Evolutionary conservation across 1,140 invertebrate species (phyloP), one percentile per base, ranked within the genome.

Genomic region (Pteromalus puparum): DNA sequence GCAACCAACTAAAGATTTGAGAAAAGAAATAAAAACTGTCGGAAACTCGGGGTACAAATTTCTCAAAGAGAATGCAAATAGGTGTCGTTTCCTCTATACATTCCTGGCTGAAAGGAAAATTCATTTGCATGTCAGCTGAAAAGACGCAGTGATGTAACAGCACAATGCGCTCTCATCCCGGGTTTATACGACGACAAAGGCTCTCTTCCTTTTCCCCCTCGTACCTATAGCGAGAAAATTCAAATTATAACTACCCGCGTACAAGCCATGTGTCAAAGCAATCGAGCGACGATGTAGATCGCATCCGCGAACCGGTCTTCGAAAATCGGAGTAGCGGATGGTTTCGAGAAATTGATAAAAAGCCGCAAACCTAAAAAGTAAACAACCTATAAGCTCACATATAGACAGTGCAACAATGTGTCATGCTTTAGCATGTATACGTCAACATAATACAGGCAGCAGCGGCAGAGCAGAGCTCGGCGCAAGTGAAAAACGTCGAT

Each of bases 401-500:
- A 15, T 0, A n/a, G 18, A 53, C 1, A 53, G 4, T 15, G 48
- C 48, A 61, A 61, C 18, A 61, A 61, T 61, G 53, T 61, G 53
- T 61, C 21, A 61, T n/a, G 53, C 21, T 21, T 42, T 61, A 61
- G 53, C 53, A 61, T 61, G 38, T 42, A 42, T 42, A 42, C 13
- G 18, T 12, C 0, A 12, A 18, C 46, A 18, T 13, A 61, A 53
- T n/a, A 61, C 15, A 21, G 18, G 4, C 30, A 21, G 1, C 48
- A 5, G 26, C 24, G 9, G 26, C 21, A n/a, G 42, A 42, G 74
- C 21, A 21, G 68, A 18, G 18, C 70, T 46, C n/a, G n/a, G 46
- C 30, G 46, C 48, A 42, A 24, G 46, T 38, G 48, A 82, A 82
- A 82, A 82, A 82, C 46, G 73, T 82, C 81, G 73, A 82, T 82